A percentile compares a stretch with the other conserved stretches of the same genome.
Conservation (phyloP, 2,888 invertebrate species). For the Athetis lepigone region DNA sequence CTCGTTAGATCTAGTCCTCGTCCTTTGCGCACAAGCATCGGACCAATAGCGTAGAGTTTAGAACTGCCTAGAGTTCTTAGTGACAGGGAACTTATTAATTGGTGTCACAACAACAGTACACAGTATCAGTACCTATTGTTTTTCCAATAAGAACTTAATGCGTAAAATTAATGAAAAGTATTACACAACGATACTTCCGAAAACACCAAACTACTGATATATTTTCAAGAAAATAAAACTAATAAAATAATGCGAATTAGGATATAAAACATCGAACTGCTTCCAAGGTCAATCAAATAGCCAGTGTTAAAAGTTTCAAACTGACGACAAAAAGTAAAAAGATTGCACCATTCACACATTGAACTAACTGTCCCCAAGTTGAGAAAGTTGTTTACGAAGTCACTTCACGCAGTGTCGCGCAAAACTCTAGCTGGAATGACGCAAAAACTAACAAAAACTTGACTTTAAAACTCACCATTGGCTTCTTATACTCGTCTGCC, state of each 20-base stretch:
- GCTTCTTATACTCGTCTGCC: conserved; percentile 85
- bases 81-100: conserved; percentile 59
- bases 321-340: conserved; percentile 37
- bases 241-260: conserved; percentile 10
- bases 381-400: conserved; percentile 80
- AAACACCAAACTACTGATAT: neutral
- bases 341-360: conserved; percentile 53
- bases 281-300: conserved; percentile 45
- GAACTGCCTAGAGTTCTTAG: conserved; percentile 46
- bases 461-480: conserved; percentile 81
- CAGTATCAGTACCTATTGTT: conserved; percentile 47
- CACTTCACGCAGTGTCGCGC: conserved; percentile 63
- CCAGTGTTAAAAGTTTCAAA: conserved; percentile 25
- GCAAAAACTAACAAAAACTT: conserved; percentile 42
- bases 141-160: conserved; percentile 34
- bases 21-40: conserved; percentile 60
- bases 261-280: conserved; percentile 5
- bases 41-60: conserved; percentile 59
- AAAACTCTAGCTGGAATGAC: conserved; percentile 40
- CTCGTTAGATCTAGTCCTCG: conserved; percentile 42
- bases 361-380: conserved; percentile 58
- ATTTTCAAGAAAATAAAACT: neutral
- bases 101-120: conserved; percentile 51
- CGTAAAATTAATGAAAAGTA: conserved; percentile 8
- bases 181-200: neutral